Evolutionary conservation across 2,888 invertebrate genomes (phyloP).

Genomic region (Ischnus inquisitorius): DNA sequence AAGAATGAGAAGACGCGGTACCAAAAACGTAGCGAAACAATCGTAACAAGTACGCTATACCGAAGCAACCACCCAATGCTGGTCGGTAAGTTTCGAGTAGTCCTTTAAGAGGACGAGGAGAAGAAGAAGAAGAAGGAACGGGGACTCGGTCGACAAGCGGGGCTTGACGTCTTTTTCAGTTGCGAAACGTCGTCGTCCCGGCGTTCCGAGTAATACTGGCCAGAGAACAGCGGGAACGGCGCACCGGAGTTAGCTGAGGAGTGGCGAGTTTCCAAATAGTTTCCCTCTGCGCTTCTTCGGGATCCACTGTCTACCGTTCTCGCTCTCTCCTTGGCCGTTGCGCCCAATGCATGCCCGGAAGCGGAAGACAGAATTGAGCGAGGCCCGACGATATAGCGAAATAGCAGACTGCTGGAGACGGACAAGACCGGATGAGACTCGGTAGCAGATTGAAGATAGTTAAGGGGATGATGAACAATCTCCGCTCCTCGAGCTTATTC

Average conservation of each 20-base stretch:
- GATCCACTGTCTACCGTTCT: neutral
- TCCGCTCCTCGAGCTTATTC: conserved; percentile 41
- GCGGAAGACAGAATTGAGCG: conserved; percentile 66
- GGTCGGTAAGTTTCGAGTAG: conserved; percentile 60
- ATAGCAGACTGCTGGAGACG: conserved; percentile 33
- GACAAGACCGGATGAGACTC: conserved; percentile 43
- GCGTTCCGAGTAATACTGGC: neutral
- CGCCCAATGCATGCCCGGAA: conserved; percentile 44
- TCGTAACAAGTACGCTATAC: conserved; percentile 28
- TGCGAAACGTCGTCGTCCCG: conserved; percentile 46
- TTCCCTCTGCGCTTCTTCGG: conserved; percentile 43
- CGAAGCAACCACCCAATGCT: conserved; percentile 43
- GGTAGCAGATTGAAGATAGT: conserved; percentile 47
- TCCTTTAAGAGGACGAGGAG: conserved; percentile 9
- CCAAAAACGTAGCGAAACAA: conserved; percentile 36
- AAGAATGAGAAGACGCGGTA: conserved; percentile 30
- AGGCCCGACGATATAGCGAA: conserved; percentile 45
- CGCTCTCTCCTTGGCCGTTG: conserved; percentile 34
- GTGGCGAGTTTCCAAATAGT: conserved; percentile 73
- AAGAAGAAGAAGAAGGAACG: conserved; percentile 14
- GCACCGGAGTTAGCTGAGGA: conserved; percentile 47
- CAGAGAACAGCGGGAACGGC: conserved; percentile 5
- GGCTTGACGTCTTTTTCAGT: conserved; percentile 64
- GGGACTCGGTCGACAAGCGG: conserved; percentile 33
- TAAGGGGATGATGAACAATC: conserved; percentile 57